phyloP scores from a whole-genome alignment of 2,888 invertebrate genomes.

The Phengaris alcon region DNA sequence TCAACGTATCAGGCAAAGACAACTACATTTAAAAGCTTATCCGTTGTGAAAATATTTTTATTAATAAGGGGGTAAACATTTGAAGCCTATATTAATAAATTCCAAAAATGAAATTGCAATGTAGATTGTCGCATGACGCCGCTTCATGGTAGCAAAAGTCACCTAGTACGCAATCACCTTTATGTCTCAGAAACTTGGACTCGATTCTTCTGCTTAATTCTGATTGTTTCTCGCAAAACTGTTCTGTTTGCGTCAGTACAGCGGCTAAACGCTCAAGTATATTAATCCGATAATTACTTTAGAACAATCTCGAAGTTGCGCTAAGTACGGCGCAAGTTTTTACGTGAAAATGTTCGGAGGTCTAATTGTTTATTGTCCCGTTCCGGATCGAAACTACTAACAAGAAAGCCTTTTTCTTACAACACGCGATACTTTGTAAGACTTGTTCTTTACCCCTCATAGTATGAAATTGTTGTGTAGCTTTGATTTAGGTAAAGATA shows the following conservation, averaged over 20 bases:
- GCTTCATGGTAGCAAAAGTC: neutral
- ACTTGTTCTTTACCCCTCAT: neutral
- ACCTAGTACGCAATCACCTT: neutral
- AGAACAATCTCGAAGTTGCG: slow-evolving; percentile 73
- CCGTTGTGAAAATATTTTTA: too few species aligned
- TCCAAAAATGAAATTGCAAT: too few species aligned
- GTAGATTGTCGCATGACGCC: too few species aligned
- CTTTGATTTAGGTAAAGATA: too few species aligned
- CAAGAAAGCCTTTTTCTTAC: slow-evolving; percentile 11
- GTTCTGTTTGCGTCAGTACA: slow-evolving; percentile 65
- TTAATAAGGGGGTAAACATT: too few species aligned
- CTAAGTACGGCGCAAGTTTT: slow-evolving; percentile 62
- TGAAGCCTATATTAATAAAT: too few species aligned
- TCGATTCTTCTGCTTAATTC: slow-evolving; percentile 76
- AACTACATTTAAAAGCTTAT: too few species aligned
- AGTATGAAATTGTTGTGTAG: neutral
- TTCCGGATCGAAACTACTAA: slow-evolving; percentile 37
- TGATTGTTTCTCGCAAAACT: slow-evolving; percentile 74
- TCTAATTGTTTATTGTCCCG: slow-evolving; percentile 55
- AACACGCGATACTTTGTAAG: slow-evolving; percentile 7
- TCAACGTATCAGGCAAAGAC: too few species aligned
- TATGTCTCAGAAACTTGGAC: slow-evolving; percentile 66
- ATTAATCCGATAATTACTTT: slow-evolving; percentile 78
- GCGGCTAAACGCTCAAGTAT: slow-evolving; percentile 62
- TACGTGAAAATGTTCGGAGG: slow-evolving; percentile 62